Percentiles rank a stretch among this genome's conserved stretches.
These are phyloP conservation scores for Struthio camelus DNA, from an alignment of 2,113 vertebrate genomes.

Conservation along the genomic window DNA sequence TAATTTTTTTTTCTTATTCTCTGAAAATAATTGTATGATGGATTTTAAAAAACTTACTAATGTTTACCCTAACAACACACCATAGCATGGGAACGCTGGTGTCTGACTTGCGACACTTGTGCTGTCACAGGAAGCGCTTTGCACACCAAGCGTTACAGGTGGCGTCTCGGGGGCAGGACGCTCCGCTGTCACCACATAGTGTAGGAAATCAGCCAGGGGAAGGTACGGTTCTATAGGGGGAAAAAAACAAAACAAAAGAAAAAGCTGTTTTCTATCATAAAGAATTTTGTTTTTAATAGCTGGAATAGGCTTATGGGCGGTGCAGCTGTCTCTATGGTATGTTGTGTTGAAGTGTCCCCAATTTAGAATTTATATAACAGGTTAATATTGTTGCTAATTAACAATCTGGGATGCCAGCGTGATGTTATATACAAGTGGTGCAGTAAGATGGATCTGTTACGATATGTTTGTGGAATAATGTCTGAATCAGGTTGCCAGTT, in stretches of 20 bases:
- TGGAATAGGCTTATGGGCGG: neutral
- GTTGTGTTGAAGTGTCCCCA: neutral
- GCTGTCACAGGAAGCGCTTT: constrained; percentile 61
- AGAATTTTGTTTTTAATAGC: neutral
- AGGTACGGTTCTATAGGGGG: neutral
- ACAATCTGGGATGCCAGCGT: neutral
- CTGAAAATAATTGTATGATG: neutral
- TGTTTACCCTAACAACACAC: neutral
- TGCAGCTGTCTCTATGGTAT: neutral
- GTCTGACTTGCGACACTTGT: constrained; percentile 49
- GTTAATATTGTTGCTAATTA: neutral
- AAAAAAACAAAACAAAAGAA: too few species aligned
- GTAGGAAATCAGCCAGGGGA: neutral
- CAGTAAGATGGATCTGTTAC: neutral
- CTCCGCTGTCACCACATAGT: neutral
- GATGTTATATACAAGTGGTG: neutral
- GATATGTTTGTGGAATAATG: neutral
- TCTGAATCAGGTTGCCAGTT: neutral
- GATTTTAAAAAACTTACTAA: neutral
- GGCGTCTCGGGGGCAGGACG: constrained; percentile 52
- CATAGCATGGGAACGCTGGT: neutral
- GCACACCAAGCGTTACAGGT: constrained; percentile 63
- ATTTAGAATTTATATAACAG: neutral
- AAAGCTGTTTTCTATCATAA: neutral
- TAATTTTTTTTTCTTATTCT: neutral